These are phyloP conservation scores for Drosophila malerkotliana DNA, from an alignment of 1,140 invertebrate genomes.

Conservation along the genomic window DNA sequence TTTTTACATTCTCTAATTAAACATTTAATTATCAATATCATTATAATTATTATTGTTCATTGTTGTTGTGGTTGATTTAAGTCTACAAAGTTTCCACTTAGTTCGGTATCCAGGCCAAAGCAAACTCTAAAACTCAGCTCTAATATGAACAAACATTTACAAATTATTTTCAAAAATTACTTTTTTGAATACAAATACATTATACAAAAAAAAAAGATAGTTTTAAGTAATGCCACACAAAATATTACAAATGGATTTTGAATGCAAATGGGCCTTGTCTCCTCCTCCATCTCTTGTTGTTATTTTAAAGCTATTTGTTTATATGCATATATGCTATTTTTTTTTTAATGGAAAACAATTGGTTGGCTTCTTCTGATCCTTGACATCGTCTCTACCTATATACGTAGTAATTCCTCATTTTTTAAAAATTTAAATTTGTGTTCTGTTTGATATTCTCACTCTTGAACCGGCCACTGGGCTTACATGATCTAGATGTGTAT, in stretches of 20 bases:
- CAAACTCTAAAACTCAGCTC: constrained; percentile 36
- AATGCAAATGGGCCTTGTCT: constrained; percentile 31
- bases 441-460: constrained; percentile 66
- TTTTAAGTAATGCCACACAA: too few relatives aligned
- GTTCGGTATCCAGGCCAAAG: constrained; percentile 39
- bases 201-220: constrained; percentile 29
- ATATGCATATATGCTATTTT: constrained; percentile 62
- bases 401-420: constrained; percentile 35
- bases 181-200: constrained; percentile 27
- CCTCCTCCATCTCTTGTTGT: constrained; percentile 10
- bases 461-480: constrained; percentile 77
- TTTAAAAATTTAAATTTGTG: constrained; percentile 57
- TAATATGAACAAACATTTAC: constrained; percentile 47
- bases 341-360: constrained; percentile 72
- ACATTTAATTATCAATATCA: constrained; percentile 61
- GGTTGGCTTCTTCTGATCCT: constrained; percentile 36
- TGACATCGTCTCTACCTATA: constrained; percentile 20
- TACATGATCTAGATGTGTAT: constrained; percentile 55
- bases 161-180: constrained; percentile 3
- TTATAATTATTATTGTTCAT: constrained; percentile 79
- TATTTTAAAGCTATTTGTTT: constrained; percentile 80
- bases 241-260: constrained; percentile 1
- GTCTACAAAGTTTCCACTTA: constrained; percentile 72
- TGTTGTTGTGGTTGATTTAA: constrained; percentile 59
- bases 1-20: constrained; percentile 63